Evolutionary conservation across 2,797 vertebrate genomes (phyloP), one percentile per base, ranked within the genome.

Genomic region (Chloroceryle inda): DNA sequence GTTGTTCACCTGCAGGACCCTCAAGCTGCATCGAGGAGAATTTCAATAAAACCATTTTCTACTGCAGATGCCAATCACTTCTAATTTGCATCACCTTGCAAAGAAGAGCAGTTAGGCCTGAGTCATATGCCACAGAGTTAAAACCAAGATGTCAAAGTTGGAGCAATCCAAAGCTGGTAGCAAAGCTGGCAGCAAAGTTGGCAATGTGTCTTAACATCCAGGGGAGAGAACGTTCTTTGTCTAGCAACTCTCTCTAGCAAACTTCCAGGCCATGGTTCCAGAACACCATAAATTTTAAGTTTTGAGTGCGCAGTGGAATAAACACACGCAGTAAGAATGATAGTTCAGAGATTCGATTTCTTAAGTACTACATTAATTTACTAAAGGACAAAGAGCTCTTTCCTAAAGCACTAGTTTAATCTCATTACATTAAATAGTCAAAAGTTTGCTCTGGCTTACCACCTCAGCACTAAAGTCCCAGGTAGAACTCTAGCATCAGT

Each of bases 381-480:
- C 10, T n/a, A 35, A 67, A 59, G 27, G 12, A 44, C 3, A 0
- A 24, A 47, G 1, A 79, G 38, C 9, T 88, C 47, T 73, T 77
- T 69, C 22, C 29, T 71, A 3, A 8, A 42, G 26, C 3, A 20
- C 20, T 17, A 21, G 7, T 72, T 72, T 37, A 50, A 64, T 29
- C n/a, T 63, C 31, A 67, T 6, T 42, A 23, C 3, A 20, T 38
- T 47, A 62, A 44, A 47, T 9, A 26, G 42, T 35, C 38, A 49
- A 67, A 83, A 52, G 44, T 66, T 38, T 69, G 14, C 47, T 40
- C 52, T 56, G 17, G 24, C 27, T 77, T 47, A 47, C 40, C 59
- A 14, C 5, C 5, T 42, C 0, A 0, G 11, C 11, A 22, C 8
- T 47, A 2, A 66, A 55, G 15, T 38, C 47, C 9, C 19, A 33